A percentile compares a stretch with the other conserved stretches of the same genome.
Conservation (phyloP, 2,888 invertebrate genomes). For the Therioaphis trifolii region DNA sequence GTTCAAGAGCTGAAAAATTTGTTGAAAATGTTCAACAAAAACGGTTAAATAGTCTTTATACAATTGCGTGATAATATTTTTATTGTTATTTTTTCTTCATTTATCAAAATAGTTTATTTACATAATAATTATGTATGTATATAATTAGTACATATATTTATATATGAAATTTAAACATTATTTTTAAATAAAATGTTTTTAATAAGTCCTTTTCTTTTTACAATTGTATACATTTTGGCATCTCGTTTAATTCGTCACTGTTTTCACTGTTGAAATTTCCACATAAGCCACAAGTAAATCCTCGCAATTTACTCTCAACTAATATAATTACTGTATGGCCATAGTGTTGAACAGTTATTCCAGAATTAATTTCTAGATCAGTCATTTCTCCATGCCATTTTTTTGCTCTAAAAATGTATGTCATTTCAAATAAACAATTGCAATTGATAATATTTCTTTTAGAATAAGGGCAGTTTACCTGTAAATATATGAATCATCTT, state of each 20-base stretch:
- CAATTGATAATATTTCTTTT: background rate
- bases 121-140: conserved; percentile 47
- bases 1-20: conserved; percentile 44
- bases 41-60: conserved; percentile 55
- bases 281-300: conserved; percentile 67
- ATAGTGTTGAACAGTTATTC: conserved; percentile 67
- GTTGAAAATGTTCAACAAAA: conserved; percentile 43
- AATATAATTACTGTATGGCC: conserved; percentile 66
- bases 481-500: conserved; percentile 47
- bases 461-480: background rate
- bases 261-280: conserved; percentile 67
- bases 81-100: conserved; percentile 43
- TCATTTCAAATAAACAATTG: background rate
- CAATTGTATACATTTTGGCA: conserved; percentile 49
- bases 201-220: conserved; percentile 44
- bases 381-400: conserved; percentile 66
- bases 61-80: conserved; percentile 55
- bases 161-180: conserved; percentile 51
- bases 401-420: conserved; percentile 64
- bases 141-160: conserved; percentile 31
- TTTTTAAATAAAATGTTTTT: conserved; percentile 48
- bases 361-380: conserved; percentile 66
- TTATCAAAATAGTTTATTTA: conserved; percentile 57
- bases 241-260: conserved; percentile 64
- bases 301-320: conserved; percentile 66